Percentiles rank a stretch among this genome's conserved stretches.
phyloP scores from a whole-genome alignment of 1,140 invertebrate genomes.

The Drosophila trapezifrons region DNA sequence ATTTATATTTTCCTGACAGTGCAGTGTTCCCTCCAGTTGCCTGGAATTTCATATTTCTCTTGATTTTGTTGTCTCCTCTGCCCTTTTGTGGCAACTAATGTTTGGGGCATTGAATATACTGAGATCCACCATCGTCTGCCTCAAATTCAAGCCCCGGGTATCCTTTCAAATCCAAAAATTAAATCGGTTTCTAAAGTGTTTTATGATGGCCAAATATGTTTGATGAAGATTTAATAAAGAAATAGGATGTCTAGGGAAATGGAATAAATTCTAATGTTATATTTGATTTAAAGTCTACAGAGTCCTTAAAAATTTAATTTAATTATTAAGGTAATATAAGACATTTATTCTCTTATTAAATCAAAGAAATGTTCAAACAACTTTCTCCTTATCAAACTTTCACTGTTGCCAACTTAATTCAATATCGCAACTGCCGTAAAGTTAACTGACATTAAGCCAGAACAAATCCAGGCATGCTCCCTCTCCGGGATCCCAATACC shows the following conservation, averaged over 20 bases:
- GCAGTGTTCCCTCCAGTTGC: constrained; percentile 39
- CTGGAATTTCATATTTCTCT: constrained; percentile 70
- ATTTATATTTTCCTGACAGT: constrained; percentile 1
- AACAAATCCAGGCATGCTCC: constrained; percentile 6
- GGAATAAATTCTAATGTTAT: not conserved
- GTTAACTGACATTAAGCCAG: constrained; percentile 1
- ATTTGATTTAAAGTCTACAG: not conserved
- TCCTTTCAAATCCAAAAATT: constrained; percentile 12
- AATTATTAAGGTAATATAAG: no score
- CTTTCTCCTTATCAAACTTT: not conserved
- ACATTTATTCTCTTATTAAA: not conserved
- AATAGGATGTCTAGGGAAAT: not conserved
- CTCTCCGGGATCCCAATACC: not conserved
- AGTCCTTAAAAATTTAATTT: no score
- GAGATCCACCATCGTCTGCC: constrained; percentile 11
- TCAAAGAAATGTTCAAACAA: not conserved
- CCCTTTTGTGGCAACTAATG: constrained; percentile 62
- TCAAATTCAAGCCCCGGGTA: not conserved
- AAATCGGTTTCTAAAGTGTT: constrained; percentile 32
- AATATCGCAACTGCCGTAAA: not conserved
- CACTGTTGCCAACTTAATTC: constrained; percentile 7
- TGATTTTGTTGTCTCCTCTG: constrained; percentile 37
- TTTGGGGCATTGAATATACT: constrained; percentile 29
- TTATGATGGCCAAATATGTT: constrained; percentile 23
- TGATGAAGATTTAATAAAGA: not conserved